Evolutionary conservation across 2,113 vertebrate species (phyloP), one percentile per base, ranked within the genome.

Genomic region (Trogon melanurus): DNA sequence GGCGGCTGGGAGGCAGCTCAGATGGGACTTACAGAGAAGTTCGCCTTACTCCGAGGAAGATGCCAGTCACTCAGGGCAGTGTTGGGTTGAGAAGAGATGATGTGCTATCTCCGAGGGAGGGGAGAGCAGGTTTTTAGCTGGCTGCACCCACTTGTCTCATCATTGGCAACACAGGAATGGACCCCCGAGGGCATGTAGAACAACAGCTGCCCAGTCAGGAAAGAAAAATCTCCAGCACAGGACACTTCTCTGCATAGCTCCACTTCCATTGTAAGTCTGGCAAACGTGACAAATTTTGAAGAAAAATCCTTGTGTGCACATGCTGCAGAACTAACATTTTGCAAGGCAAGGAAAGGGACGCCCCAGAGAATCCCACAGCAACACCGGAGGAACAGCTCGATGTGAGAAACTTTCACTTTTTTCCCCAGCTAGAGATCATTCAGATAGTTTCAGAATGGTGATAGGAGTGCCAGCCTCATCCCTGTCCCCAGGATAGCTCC

Each of bases 161-260:
- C 0, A 21, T 19, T 56, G 70, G 21, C 51, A 50, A 58, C 1
- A 19, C 47, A 56, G 53, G 61, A 61, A 72, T 11, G 25, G 34
- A 50, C 12, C 11, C 41, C 15, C 11, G 32, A 25, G 17, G 16
- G 26, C n/a, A 45, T 2, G 0, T 1, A 56, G 22, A 67, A 16
- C 6, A 15, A 29, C 0, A 11, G 38, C 60, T 23, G 15, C 23
- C 26, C 27, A 30, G 36, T 38, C 13, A 8, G 34, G 32, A 85
- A 70, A 10, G 79, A 65, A 65, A 50, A 61, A 30, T 26, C 29
- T 45, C 48, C 1, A 0, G 47, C n/a, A 58, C 70, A 32, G 23
- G 48, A 36, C 2, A 0, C 58, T 74, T 51, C 4, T 1, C 66
- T 79, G 75, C 70, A 53, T 0, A 0, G 51, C 61, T 85, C 57